Conservation (phyloP, 2,888 invertebrate species). For the Hyles lineata region DNA sequence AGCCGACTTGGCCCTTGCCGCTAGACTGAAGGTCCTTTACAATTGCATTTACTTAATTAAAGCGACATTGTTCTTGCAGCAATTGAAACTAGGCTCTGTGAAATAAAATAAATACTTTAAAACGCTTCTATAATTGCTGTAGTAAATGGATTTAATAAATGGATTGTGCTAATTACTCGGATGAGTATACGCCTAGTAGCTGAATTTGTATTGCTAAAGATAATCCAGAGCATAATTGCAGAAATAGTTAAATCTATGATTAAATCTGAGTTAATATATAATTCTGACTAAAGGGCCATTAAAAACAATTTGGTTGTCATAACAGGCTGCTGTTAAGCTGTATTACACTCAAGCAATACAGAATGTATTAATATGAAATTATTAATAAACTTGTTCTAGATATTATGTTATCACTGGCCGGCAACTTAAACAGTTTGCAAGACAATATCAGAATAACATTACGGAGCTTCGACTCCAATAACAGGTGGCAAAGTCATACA, state of each 20-base stretch:
- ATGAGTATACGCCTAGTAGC: no score
- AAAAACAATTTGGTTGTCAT: no score
- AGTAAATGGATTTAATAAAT: no score
- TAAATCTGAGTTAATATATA: no score
- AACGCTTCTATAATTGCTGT: not conserved
- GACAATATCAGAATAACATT: not conserved
- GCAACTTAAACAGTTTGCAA: not conserved
- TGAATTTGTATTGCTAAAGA: no score
- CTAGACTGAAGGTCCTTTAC: conserved; percentile 21
- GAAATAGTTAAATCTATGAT: no score
- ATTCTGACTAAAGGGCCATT: no score
- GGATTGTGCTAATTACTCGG: not conserved
- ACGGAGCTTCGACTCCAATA: conserved; percentile 1
- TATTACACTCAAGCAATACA: no score
- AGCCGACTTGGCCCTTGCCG: conserved; percentile 31
- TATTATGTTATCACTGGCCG: not conserved
- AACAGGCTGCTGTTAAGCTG: no score
- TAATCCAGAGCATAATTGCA: no score
- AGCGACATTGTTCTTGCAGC: conserved; percentile 15
- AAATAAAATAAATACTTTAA: not conserved
- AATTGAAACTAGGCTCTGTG: conserved; percentile 14
- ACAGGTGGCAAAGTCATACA: conserved; percentile 25
- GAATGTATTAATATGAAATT: no score
- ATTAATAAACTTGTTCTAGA: not conserved
- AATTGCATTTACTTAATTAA: conserved; percentile 25